Evolutionary conservation across 2,888 invertebrate genomes (phyloP).

Genomic region (Hoplodrina ambigua): DNA sequence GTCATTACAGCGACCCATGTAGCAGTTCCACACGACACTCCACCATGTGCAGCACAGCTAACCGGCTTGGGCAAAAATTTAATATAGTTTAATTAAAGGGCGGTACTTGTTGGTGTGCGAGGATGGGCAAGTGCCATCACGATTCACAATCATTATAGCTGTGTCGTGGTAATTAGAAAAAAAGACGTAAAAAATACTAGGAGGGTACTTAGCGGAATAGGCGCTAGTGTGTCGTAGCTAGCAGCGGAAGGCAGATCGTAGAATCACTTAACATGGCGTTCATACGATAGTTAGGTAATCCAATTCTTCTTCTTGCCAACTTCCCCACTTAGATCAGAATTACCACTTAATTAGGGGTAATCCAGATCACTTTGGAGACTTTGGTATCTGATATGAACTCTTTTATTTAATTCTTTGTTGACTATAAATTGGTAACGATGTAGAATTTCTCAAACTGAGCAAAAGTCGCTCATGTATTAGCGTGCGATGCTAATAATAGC

Average conservation of each 20-base stretch:
- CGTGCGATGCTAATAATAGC: conserved; percentile 25
- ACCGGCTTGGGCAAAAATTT: conserved; percentile 13
- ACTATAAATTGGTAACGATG: not conserved
- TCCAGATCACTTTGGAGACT: not conserved
- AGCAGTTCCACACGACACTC: conserved; percentile 12
- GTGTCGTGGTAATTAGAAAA: not conserved
- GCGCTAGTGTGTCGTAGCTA: not conserved
- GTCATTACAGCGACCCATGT: conserved; percentile 12
- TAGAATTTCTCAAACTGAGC: not conserved
- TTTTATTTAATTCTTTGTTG: not conserved
- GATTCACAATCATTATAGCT: conserved; percentile 3
- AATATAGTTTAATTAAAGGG: no score
- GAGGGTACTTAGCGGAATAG: no score
- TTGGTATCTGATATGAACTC: not conserved
- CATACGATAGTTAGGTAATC: no score
- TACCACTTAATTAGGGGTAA: no score
- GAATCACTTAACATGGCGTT: not conserved
- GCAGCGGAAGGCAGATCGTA: no score
- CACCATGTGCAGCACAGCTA: not conserved
- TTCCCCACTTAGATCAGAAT: no score
- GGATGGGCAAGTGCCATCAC: conserved; percentile 18
- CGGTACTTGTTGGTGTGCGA: conserved; percentile 9
- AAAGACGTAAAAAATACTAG: not conserved
- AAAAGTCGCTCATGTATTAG: not conserved
- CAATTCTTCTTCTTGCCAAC: no score